Evolutionary conservation across 2,113 vertebrate species (phyloP).

Genomic region (Cephalophus harveyi): DNA sequence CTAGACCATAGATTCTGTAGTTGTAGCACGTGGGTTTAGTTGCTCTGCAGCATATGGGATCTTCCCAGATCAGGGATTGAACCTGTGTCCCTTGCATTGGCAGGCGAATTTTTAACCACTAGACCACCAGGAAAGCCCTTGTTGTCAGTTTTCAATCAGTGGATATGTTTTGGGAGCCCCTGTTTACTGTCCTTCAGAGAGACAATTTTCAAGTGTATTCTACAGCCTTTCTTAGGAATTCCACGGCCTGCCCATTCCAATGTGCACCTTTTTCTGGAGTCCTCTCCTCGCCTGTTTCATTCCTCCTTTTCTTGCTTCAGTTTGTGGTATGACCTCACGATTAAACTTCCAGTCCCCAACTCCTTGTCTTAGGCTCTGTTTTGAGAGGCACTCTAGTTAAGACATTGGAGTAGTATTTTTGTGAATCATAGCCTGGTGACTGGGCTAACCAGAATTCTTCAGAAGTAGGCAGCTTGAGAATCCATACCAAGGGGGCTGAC

Average conservation of each 20-base stretch:
- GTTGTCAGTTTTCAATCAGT: background rate
- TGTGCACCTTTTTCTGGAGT: fast-evolving
- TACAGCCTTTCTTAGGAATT: background rate
- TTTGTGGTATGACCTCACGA: background rate
- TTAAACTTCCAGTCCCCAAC: background rate
- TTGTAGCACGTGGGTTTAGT: fast-evolving
- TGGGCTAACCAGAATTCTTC: background rate
- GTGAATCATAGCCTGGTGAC: background rate
- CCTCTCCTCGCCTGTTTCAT: background rate
- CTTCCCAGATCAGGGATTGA: background rate
- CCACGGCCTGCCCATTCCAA: background rate
- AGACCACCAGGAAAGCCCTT: background rate
- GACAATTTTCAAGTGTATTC: background rate
- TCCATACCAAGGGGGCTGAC: fast-evolving
- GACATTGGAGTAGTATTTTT: background rate
- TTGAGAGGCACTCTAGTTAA: background rate
- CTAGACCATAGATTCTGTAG: background rate
- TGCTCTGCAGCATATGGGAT: background rate
- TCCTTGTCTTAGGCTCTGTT: background rate
- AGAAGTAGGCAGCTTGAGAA: background rate
- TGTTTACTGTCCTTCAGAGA: background rate
- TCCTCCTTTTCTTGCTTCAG: background rate
- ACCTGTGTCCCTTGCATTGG: background rate
- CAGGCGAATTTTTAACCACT: background rate
- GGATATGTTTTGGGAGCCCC: background rate